phyloP scores from a whole-genome alignment of 1,140 invertebrate species.

The Trialeurodes vaporariorum region DNA sequence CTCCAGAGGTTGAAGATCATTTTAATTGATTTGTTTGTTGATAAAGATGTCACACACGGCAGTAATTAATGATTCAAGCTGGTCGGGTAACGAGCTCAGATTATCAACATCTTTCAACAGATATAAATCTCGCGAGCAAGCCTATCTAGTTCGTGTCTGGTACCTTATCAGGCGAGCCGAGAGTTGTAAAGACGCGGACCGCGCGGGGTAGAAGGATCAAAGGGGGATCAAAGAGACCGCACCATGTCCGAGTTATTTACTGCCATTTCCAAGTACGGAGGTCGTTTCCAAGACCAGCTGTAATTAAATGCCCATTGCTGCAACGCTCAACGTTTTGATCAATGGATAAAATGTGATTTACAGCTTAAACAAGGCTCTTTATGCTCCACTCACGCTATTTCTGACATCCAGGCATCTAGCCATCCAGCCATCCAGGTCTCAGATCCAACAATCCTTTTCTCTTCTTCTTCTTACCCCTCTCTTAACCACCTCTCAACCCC shows the following conservation, averaged over 20 bases:
- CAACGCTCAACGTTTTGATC: not conserved
- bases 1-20: not conserved
- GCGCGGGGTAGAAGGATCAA: too few relatives aligned
- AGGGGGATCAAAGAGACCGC: not conserved
- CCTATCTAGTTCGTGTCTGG: not conserved
- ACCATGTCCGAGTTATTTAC: not conserved
- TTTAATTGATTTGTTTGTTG: constrained; percentile 1
- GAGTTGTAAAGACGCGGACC: not conserved
- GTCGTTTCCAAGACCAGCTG: not conserved
- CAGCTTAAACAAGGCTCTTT: not conserved
- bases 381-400: not conserved
- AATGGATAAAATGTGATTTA: not conserved
- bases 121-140: not conserved
- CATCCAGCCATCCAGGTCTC: not conserved
- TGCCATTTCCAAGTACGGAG: not conserved
- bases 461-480: not conserved
- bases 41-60: not conserved
- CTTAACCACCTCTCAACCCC: not conserved
- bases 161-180: not conserved
- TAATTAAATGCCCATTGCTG: not conserved
- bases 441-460: not conserved
- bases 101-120: not conserved
- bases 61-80: not conserved
- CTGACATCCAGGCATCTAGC: not conserved
- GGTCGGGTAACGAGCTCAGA: not conserved